Evolutionary conservation across 1,140 invertebrate genomes (phyloP), one percentile per base, ranked within the genome.

Genomic region (Penaeus vannamei): DNA sequence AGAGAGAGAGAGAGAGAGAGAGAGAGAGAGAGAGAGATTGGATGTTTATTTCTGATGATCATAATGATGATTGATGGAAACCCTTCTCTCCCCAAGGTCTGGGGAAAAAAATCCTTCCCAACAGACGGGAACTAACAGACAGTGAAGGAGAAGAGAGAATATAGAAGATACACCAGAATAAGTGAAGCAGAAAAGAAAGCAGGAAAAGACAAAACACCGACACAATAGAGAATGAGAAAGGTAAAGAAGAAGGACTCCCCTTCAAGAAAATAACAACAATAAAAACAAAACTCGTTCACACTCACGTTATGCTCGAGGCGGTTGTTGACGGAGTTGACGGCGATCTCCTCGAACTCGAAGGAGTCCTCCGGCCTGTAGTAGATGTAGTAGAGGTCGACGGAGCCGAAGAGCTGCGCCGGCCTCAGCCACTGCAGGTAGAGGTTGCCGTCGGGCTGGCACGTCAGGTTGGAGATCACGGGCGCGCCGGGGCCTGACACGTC

Each of bases 341-440:
- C 90, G 29, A 90, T 90, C 76, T 91, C 86, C 82, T 90, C 89
- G 60, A 90, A 91, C 79, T 91, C 89, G 32, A 79, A 85, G 7
- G 87, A 79, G 46, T 87, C 87, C 64, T 90, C 89, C n/a, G 89
- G 86, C 26, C 89, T 29, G 79, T 91, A 91, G 80, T 90, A 26
- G 92, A 91, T 90, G 82, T 90, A 90, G 84, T 91, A 91, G 82
- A 91, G 86, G 53, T 91, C 91, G 29, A 91, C 90, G 29, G 89
- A 84, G 84, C 91, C 91, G 93, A 95, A 96, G 92, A 95, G 96
- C 89, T 94, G 94, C 46, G 94, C 93, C 2, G 97, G 97, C 91
- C 96, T 94, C 81, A 95, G 94, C 97, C 97, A 98, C 91, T 97
- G 95, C 36, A 98, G 93, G 92, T 95, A 96, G 20, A 98, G 94